Evolutionary conservation across 2,888 invertebrate species (phyloP), one percentile per base, ranked within the genome.

Genomic region (Atethmia centrago): DNA sequence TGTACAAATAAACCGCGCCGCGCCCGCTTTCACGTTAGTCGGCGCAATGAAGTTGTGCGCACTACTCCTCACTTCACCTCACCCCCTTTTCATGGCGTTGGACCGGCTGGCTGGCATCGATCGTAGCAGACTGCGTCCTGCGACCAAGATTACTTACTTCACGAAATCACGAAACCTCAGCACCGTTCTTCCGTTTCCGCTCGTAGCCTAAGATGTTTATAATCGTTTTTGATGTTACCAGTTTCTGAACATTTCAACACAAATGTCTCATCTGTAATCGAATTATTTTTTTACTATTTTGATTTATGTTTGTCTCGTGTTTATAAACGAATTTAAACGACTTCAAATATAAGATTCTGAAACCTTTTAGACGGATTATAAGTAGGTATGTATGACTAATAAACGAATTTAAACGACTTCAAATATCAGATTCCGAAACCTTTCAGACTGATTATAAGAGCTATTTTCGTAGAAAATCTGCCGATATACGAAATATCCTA

Each of bases 41-140:
- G 89, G 93, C 93, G 93, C 93, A 91, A 88, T 89, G 86, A 87
- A 88, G 87, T 85, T 88, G 88, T 92, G 94, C 93, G 93, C 94
- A 93, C 87, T 86, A 80, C 84, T 86, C 80, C 88, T 87, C 89
- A 61, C 84, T 90, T 85, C 89, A 83, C 87, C 88, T 91, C 90
- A 83, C 76, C 81, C 80, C 87, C 78, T 78, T 77, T 69, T 77
- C 79, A 75, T 83, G 84, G 83, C 79, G 86, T 85, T 84, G 87
- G 89, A 90, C 88, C 88, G 90, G 88, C 86, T 88, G 88, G 88
- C 88, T 88, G 82, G 87, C 89, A 93, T 93, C 93, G 93, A 93
- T 93, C 93, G 92, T 81, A 88, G 83, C 87, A 87, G 88, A 89
- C 88, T 90, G 90, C 88, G 90, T 88, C 73, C 85, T 84, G 79